phyloP scores from a whole-genome alignment of 2,113 vertebrate species.

The Aptenodytes patagonicus region DNA sequence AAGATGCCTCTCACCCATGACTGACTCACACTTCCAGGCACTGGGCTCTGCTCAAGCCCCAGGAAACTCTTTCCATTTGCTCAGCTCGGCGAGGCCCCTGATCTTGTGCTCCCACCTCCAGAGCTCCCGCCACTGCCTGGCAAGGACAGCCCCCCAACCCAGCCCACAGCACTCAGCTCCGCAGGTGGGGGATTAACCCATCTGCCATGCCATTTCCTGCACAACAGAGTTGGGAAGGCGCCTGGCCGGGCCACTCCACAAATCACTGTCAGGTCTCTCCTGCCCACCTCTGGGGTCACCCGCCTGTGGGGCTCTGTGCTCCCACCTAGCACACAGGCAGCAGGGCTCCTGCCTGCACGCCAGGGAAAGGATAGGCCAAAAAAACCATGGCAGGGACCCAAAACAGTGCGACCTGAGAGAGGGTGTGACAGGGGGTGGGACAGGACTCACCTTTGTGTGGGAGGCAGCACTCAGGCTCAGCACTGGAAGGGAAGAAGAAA shows the following conservation, averaged over 20 bases:
- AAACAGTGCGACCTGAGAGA: neutral
- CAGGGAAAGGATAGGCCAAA: neutral
- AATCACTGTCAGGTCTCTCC: conserved; percentile 11
- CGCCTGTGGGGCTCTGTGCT: neutral
- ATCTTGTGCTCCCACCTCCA: neutral
- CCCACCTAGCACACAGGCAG: neutral
- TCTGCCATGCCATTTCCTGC: neutral
- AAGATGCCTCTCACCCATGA: neutral
- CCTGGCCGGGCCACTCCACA: neutral
- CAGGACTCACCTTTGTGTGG: conserved; percentile 67
- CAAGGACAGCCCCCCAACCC: neutral
- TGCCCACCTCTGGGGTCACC: neutral
- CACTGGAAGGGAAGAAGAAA: conserved; percentile 46
- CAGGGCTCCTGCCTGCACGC: neutral
- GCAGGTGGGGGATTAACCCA: conserved; percentile 49
- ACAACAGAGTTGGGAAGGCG: neutral
- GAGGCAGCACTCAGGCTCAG: conserved; percentile 23
- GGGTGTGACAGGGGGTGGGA: no score
- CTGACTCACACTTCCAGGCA: conserved; percentile 29
- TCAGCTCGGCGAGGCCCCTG: conserved; percentile 18
- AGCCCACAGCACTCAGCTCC: neutral
- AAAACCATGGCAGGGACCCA: neutral
- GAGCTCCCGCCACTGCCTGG: neutral
- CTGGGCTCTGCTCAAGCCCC: neutral
- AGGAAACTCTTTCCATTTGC: conserved; percentile 43